Percentiles rank a stretch among this genome's conserved stretches.
phyloP scores from a whole-genome alignment of 2,797 vertebrate species.

The Okamejei kenojei region DNA sequence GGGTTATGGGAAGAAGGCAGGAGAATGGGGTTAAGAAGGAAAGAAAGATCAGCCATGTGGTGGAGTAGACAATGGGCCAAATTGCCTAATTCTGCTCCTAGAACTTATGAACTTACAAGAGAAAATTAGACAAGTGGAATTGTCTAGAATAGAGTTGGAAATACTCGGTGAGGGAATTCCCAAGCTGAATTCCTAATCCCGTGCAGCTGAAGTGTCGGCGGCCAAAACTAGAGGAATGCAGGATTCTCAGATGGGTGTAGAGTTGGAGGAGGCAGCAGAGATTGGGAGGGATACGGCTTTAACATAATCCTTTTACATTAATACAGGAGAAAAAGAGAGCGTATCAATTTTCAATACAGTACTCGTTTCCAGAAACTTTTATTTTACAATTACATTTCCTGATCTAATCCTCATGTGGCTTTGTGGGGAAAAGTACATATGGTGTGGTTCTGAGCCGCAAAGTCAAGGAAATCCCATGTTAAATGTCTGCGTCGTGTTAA shows the following conservation, averaged over 20 bases:
- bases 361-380: neutral
- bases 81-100: no score
- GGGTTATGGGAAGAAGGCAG: no score
- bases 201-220: neutral
- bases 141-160: neutral
- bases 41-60: no score
- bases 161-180: neutral
- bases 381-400: neutral
- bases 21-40: no score
- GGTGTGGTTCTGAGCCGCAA: neutral
- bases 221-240: neutral
- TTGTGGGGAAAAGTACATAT: neutral
- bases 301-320: neutral
- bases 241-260: neutral
- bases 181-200: neutral
- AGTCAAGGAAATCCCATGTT: neutral
- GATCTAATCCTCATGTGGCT: neutral
- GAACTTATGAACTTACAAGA: no score
- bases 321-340: neutral
- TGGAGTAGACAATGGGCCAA: no score
- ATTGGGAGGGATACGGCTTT: neutral
- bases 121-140: no score
- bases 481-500: neutral
- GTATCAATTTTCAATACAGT: neutral
- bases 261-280: neutral